Evolutionary conservation across 2,888 invertebrate species (phyloP).

Genomic region (Trichogramma evanescens): DNA sequence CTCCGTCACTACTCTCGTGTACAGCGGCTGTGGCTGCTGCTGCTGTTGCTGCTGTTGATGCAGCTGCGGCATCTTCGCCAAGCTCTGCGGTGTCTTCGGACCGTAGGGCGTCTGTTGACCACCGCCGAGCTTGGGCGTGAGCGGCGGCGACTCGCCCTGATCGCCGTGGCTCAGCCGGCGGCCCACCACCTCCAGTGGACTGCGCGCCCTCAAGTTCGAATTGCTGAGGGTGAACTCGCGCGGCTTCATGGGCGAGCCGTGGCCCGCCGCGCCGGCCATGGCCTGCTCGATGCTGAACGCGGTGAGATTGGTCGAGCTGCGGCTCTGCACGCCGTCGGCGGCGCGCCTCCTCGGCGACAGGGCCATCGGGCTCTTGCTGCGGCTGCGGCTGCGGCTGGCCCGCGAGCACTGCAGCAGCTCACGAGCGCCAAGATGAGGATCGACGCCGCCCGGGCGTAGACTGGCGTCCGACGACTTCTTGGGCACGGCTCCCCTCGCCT

Average conservation of each 20-base stretch:
- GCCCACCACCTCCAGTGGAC: slow-evolving; percentile 43
- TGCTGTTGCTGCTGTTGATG: slow-evolving; percentile 29
- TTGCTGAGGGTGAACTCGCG: slow-evolving; percentile 43
- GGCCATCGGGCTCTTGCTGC: slow-evolving; percentile 43
- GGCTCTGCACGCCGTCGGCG: slow-evolving; percentile 40
- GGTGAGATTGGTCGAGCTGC: slow-evolving; percentile 41
- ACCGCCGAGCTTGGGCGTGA: slow-evolving; percentile 31
- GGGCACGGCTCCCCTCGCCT: slow-evolving; percentile 24
- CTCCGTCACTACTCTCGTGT: slow-evolving; percentile 20
- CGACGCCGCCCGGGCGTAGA: slow-evolving; percentile 31
- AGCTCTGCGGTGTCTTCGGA: slow-evolving; percentile 41
- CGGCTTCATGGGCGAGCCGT: slow-evolving; percentile 34
- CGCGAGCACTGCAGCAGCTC: neutral
- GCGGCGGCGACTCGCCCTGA: slow-evolving; percentile 41
- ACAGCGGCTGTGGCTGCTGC: slow-evolving; percentile 31
- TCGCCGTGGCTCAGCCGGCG: slow-evolving; percentile 43
- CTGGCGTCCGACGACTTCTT: slow-evolving; percentile 11
- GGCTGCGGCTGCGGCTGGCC: slow-evolving; percentile 32
- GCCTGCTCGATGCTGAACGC: slow-evolving; percentile 38
- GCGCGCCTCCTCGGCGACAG: slow-evolving; percentile 19
- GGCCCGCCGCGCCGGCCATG: slow-evolving; percentile 27
- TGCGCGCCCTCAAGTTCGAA: slow-evolving; percentile 42
- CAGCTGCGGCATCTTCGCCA: slow-evolving; percentile 26
- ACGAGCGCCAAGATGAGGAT: too few species aligned
- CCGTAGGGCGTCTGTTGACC: slow-evolving; percentile 23